Base-by-base conservation (phyloP, 1,140 invertebrate species). In the Caerostris darwini region DNA sequence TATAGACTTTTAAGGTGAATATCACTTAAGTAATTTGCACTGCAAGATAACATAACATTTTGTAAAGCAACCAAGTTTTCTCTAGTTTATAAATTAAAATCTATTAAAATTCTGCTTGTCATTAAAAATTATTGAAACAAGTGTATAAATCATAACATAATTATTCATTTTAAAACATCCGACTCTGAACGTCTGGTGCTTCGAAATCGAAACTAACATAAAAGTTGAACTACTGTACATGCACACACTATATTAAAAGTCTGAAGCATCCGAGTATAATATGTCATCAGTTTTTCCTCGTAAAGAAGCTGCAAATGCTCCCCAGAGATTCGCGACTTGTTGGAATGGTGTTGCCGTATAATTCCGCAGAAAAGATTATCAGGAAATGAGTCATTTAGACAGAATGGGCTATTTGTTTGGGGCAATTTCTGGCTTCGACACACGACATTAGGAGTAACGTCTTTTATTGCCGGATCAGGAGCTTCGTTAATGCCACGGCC, bases 331-430 rank as follows among this genome's bases (percentile, higher is more conserved):
- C 14, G 54, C 58, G 86, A 88, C 86, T 88, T 88, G 86, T 88
- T 53, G 86, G 61, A 34, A 50, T 53, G 34, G 58, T 88, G 82
- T 57, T 83, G 34, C 56, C 17, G 82, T 58, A 57, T 85, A 85
- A 85, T 85, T 85, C 17, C 7, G 17, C 86, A 34, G 86, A 58
- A 93, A 88, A 88, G 92, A 94, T 94, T 94, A 83, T 56, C 92
- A 94, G 92, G 92, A 94, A 94, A 94, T 94, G 92, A 94, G 92
- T 94, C 92, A 94, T 94, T 94, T 94, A 94, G 92, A 67, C 19
- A 19, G 85, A 94, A 94, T 94, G 92, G 92, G 92, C 92, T 94
- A 94, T 94, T 94, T 94, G 92, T 94, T 82, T 94, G 92, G 69
- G 83, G 85, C 83, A 53, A 93, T 93, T 93, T 87, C 92, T 69